Evolutionary conservation across 2,888 invertebrate species (phyloP).

Genomic region (Acheta domesticus): DNA sequence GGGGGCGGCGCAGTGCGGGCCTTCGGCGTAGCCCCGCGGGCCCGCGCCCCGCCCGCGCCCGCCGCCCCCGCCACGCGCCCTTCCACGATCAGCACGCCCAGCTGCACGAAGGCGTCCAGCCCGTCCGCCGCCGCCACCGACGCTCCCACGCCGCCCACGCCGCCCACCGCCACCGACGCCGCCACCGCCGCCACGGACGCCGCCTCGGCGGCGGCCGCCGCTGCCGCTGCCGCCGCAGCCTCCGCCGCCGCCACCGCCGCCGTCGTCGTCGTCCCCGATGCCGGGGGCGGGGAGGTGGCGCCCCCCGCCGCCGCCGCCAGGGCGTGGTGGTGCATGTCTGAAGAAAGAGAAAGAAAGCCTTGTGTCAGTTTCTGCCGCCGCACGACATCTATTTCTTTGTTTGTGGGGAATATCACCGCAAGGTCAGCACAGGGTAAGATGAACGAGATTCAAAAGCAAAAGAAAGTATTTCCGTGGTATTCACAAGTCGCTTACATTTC

Average conservation of each 20-base stretch:
- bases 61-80: constrained; percentile 55
- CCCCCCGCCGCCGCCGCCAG: background rate
- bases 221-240: background rate
- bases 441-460: too few relatives aligned
- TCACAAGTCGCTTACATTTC: too few relatives aligned
- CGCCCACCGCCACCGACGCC: background rate
- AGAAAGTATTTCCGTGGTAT: too few relatives aligned
- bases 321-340: constrained; percentile 18
- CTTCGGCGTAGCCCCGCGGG: constrained; percentile 60
- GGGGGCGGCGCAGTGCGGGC: constrained; percentile 59
- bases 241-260: background rate
- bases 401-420: too few relatives aligned
- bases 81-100: constrained; percentile 61
- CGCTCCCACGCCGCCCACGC: constrained; percentile 37
- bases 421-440: too few relatives aligned
- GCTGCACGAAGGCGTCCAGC: constrained; percentile 53
- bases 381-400: too few relatives aligned
- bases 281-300: background rate
- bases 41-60: constrained; percentile 24
- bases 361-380: too few relatives aligned
- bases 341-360: background rate
- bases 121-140: constrained; percentile 51
- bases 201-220: background rate
- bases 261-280: background rate
- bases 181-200: background rate